These are phyloP conservation scores for Antheraea mylitta DNA, from an alignment of 1,140 invertebrate genomes.

Conservation along the genomic window DNA sequence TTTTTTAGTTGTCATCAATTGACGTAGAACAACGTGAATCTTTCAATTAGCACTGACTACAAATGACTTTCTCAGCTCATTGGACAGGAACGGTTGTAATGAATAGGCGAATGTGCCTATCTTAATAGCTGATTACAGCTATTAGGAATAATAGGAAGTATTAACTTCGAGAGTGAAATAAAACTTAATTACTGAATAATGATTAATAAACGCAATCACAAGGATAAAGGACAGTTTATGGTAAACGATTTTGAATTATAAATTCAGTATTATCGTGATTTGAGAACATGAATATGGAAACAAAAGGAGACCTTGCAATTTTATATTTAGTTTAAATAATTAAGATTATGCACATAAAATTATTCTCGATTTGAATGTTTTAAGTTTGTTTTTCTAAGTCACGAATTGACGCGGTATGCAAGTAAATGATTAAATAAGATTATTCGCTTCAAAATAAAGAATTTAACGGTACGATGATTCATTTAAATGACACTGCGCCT, in stretches of 20 bases:
- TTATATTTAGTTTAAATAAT: not conserved
- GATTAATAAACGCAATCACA: no score
- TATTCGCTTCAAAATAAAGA: not conserved
- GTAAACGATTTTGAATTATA: no score
- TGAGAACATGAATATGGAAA: not conserved
- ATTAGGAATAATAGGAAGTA: no score
- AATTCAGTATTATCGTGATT: no score
- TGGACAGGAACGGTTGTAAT: conserved; percentile 28
- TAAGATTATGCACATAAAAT: not conserved
- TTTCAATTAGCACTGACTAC: conserved; percentile 36
- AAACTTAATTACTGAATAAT: no score
- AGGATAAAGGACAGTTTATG: no score
- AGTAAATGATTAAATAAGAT: conserved; percentile 6
- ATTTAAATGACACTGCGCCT: not conserved
- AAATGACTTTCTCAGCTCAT: conserved; percentile 39
- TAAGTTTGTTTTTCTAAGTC: conserved; percentile 11
- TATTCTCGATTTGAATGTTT: not conserved
- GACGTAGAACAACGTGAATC: conserved; percentile 26
- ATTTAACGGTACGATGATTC: not conserved
- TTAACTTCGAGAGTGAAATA: no score
- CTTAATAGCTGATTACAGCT: not conserved
- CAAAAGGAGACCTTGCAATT: not conserved
- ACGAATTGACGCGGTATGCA: conserved; percentile 12
- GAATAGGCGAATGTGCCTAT: not conserved
- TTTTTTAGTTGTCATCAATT: conserved; percentile 16